Evolutionary conservation across 2,113 vertebrate genomes (phyloP).

Genomic region (Halcyon senegalensis): DNA sequence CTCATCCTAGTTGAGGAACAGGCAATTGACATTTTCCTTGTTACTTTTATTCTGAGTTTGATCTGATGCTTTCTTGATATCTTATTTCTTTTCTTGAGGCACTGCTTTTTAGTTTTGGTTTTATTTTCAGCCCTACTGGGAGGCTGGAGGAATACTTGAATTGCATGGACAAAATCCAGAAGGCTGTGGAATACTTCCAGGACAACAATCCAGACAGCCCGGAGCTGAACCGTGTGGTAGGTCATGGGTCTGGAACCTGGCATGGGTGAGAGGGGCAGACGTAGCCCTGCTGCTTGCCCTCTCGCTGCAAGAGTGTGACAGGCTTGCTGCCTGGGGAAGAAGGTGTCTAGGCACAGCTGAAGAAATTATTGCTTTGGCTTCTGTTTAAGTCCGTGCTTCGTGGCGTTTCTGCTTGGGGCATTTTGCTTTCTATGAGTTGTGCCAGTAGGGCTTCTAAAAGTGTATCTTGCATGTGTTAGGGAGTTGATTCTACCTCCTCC

Average conservation of each 20-base stretch:
- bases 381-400: not conserved
- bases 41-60: not conserved
- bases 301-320: not conserved
- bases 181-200: constrained; percentile 97
- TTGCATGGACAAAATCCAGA: constrained; percentile 96
- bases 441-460: not conserved
- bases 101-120: not conserved
- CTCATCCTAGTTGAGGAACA: not conserved
- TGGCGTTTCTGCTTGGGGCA: not conserved
- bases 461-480: not conserved
- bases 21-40: not conserved
- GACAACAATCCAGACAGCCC: constrained; percentile 98
- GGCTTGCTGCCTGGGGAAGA: not conserved
- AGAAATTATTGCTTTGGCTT: not conserved
- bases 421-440: not conserved
- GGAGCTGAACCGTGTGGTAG: constrained; percentile 96
- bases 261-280: not conserved
- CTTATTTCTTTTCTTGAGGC: not conserved
- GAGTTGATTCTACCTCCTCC: not conserved
- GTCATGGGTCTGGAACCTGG: not conserved
- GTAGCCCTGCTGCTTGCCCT: not conserved
- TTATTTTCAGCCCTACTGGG: constrained; percentile 85
- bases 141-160: constrained; percentile 91
- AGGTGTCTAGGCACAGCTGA: not conserved
- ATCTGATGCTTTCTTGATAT: not conserved